phyloP scores from a whole-genome alignment of 1,140 invertebrate species.

The Psix sp. region DNA sequence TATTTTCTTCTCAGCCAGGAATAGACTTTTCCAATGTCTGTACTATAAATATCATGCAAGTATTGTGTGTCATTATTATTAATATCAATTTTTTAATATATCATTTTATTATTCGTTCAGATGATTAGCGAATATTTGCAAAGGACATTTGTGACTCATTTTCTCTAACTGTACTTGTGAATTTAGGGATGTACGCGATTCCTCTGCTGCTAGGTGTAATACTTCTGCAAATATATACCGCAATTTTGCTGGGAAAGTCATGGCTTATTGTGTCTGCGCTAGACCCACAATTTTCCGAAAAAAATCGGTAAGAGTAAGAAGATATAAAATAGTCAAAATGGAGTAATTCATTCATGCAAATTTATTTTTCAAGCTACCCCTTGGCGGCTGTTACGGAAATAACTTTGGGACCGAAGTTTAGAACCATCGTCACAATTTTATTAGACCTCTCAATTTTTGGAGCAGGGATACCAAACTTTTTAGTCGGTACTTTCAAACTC shows the following conservation, averaged over 20 bases:
- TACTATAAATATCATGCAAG: too few species aligned
- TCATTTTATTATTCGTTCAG: neutral
- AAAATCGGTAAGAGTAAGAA: constrained; percentile 79
- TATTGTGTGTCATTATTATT: too few species aligned
- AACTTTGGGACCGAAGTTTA: constrained; percentile 80
- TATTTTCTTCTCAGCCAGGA: too few species aligned
- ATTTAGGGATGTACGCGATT: constrained; percentile 83
- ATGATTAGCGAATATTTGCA: neutral
- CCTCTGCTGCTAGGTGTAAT: constrained; percentile 82
- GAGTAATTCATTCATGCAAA: too few species aligned
- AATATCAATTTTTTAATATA: neutral
- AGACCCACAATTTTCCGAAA: constrained; percentile 81
- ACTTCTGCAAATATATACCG: constrained; percentile 85
- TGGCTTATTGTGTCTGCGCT: constrained; percentile 85
- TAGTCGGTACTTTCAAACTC: constrained; percentile 80
- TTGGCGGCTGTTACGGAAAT: constrained; percentile 87
- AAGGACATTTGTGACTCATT: too few species aligned
- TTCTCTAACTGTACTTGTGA: neutral
- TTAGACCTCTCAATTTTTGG: constrained; percentile 85
- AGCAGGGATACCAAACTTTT: constrained; percentile 85
- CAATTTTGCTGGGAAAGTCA: constrained; percentile 83
- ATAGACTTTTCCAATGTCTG: too few species aligned
- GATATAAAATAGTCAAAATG: too few species aligned
- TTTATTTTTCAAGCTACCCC: constrained; percentile 79
- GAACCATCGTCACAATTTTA: constrained; percentile 81